Evolutionary conservation across 2,113 vertebrate genomes (phyloP), one percentile per base, ranked within the genome.

Genomic region (Pimephales promelas): DNA sequence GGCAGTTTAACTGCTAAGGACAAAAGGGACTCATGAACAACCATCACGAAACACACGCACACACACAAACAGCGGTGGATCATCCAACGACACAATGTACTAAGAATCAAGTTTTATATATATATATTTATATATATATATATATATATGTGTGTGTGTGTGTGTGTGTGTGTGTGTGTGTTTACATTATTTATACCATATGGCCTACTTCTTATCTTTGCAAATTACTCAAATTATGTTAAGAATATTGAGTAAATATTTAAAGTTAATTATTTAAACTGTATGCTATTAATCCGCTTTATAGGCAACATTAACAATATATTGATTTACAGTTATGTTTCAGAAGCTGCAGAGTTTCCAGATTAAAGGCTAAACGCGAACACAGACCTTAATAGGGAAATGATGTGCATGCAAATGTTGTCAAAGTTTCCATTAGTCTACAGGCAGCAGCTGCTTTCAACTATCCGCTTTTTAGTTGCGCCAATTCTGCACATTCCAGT

Each of bases 401-500:
- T 71, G 22, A 70, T 43, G 66, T 6, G 45, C 3, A 14, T 52
- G 72, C 26, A 49, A 49, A 73, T 24, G 16, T 26, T 8, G 24
- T 49, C 7, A 31, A 5, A 31, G 72, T 75, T 31, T 52, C 16
- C 47, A 52, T 74, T 45, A 10, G n/a, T 52, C 72, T 74, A 4
- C 70, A 45, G 3, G 31, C 18, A 68, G 68, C 71, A 74, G 74
- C 28, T 77, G 74, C 72, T 22, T 71, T 45, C 36, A 71, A 9
- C 49, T 61, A 80, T 52, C 22, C 43, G 57, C 74, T n/a, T 56
- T 59, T 62, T 61, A 76, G 10, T 59, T 56, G 22, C 18, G 56
- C 62, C 8, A 5, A 91, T 91, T 0, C 87, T 89, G 86, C 87
- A 82, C 81, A 70, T 89, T 13, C 92, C 92, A 31, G 40, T 89